Base-by-base conservation (phyloP, 2,797 vertebrate species). In the Alectoris magna region DNA sequence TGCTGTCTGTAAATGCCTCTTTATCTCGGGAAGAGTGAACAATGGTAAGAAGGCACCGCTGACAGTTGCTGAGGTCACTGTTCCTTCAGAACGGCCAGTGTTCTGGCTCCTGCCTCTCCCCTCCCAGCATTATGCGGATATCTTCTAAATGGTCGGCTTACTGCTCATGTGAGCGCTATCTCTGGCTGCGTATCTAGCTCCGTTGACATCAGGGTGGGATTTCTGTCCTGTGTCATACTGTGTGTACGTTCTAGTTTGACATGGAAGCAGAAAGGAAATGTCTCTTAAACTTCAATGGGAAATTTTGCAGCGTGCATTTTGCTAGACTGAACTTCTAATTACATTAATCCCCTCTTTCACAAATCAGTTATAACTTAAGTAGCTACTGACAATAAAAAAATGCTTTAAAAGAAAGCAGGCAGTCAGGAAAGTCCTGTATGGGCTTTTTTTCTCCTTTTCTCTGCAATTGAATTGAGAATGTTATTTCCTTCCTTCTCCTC, bases 241-340 rank as follows among this genome's bases (percentile, higher is more conserved):
- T 76, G 10, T 18, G 59, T 39, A 19, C 34, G 17, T 49, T 34
- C 31, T 84, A 51, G 13, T 76, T 85, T 24, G 41, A 78, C 62
- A 67, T 43, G 34, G 63, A 21, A 16, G 53, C 18, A 63, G 44
- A 14, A 19, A 31, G 60, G 38, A 71, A 29, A 34, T 34, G 29
- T 5, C 27, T 84, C 87, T 76, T 62, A 36, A 51, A 91, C 16
- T 26, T 63, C 12, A 38, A 27, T 39, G 26, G 27, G n/a, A 1
- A 67, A 9, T 49, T 67, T n/a, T 74, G 62, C 43, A 74, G 55
- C 5, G 0, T 63, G 27, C 1, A 0, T 66, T 90, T 83, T 1
- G 0, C 16, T 66, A 36, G 9, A 9, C 23, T 79, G 43, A 44
- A 14, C 48, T 78, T 75, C 59, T 29, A 36, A 43, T 53, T 88